phyloP scores from a whole-genome alignment of 2,888 invertebrate species.

The Orgyia antiqua region DNA sequence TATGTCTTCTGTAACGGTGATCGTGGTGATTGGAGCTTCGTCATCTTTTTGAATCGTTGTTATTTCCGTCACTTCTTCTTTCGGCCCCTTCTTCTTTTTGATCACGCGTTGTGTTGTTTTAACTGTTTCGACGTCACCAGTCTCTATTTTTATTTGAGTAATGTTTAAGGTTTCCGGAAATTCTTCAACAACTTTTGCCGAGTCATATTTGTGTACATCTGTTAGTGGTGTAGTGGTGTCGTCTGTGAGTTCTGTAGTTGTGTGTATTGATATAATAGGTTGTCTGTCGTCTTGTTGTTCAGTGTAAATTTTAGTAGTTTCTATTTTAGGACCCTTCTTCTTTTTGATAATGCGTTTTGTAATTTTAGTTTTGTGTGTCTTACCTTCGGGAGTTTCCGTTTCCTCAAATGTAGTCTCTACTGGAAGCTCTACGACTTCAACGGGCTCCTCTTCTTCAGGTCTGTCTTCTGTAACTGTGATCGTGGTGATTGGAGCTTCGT shows the following conservation, averaged over 20 bases:
- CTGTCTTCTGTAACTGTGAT: conserved; percentile 7
- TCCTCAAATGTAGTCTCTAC: conserved; percentile 42
- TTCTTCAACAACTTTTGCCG: conserved; percentile 33
- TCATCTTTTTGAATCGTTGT: conserved; percentile 19
- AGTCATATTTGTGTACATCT: not conserved
- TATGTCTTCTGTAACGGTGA: conserved; percentile 32
- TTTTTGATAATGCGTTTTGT: conserved; percentile 36
- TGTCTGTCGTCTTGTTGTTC: conserved; percentile 14
- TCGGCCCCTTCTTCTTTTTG: conserved; percentile 30
- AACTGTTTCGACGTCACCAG: conserved; percentile 24
- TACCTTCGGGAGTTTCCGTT: conserved; percentile 27
- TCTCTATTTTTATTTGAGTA: conserved; percentile 29
- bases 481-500: conserved; percentile 10
- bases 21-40: conserved; percentile 14
- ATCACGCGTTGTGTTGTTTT: conserved; percentile 35
- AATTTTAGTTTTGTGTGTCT: conserved; percentile 37
- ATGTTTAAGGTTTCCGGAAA: conserved; percentile 25
- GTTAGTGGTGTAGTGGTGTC: conserved; percentile 10
- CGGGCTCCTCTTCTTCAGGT: conserved; percentile 5
- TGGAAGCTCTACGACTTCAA: conserved; percentile 25
- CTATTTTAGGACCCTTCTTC: conserved; percentile 19
- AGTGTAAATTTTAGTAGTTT: not conserved
- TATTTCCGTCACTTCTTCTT: conserved; percentile 29
- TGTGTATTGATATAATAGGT: conserved; percentile 10
- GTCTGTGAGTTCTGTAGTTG: conserved; percentile 9